These are phyloP conservation scores for Phrixothrix hirtus DNA, from an alignment of 2,888 invertebrate genomes.

Conservation along the genomic window DNA sequence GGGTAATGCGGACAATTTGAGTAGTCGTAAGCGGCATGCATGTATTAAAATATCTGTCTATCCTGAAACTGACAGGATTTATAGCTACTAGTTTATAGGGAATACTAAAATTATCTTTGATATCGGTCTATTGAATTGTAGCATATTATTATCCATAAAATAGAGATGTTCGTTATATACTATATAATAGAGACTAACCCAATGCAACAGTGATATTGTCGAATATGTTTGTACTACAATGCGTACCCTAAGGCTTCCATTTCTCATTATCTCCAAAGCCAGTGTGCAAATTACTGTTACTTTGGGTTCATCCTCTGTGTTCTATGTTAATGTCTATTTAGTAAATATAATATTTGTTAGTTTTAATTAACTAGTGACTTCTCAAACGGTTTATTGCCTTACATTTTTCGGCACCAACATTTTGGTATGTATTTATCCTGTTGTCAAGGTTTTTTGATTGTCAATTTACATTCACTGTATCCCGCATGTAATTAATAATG, in stretches of 20 bases:
- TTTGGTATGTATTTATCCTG: too few species aligned
- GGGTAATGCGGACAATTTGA: conserved; percentile 37
- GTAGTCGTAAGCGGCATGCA: conserved; percentile 34
- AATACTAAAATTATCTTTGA: conserved; percentile 38
- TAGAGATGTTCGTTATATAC: conserved; percentile 13
- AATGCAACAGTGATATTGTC: neutral
- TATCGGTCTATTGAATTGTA: conserved; percentile 30
- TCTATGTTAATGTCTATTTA: too few species aligned
- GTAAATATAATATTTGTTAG: too few species aligned
- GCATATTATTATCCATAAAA: conserved; percentile 31
- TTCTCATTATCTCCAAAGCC: neutral
- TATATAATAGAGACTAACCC: neutral
- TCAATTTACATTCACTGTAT: too few species aligned
- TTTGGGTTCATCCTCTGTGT: too few species aligned
- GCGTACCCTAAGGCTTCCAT: neutral
- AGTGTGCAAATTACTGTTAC: too few species aligned
- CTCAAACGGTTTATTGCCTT: too few species aligned
- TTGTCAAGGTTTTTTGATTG: too few species aligned
- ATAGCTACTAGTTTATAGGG: conserved; percentile 36
- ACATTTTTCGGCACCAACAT: too few species aligned
- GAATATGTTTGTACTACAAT: neutral
- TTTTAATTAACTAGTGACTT: too few species aligned
- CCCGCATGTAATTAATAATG: conserved; percentile 17
- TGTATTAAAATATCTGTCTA: conserved; percentile 39
- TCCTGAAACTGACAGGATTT: conserved; percentile 35